Evolutionary conservation across 2,888 invertebrate species (phyloP), one percentile per base, ranked within the genome.

Genomic region (Cataglyphis rosenhaueri): DNA sequence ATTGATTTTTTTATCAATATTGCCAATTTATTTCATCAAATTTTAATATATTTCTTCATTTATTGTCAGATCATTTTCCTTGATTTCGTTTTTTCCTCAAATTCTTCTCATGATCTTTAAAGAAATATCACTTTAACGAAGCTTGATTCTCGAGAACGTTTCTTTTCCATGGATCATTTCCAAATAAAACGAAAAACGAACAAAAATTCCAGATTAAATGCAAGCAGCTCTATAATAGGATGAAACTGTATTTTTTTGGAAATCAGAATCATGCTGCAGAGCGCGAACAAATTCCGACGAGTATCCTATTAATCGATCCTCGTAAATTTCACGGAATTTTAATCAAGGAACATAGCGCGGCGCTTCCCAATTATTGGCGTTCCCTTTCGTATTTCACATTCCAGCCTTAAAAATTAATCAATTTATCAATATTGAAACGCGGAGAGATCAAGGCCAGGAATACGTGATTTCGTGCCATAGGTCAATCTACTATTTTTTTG

Each of bases 281-380:
- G 12, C 57, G 35, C 41, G 29, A 38, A 57, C 38, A 18, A 18
- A 55, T 44, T 78, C 38, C 59, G 29, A 70, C n/a, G 64, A 83
- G 62, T 57, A 66, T 15, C 38, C 83, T 62, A 83, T 76, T 65
- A 68, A 85, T 88, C 79, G 78, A 81, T 74, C 32, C 66, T 15
- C 25, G 29, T 57, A 66, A 25, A 21, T 25, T 32, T 52, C 35
- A 81, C n/a, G 52, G 75, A 86, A 88, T 88, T 86, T 88, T 86
- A 88, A 88, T 88, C 82, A 86, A 82, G 59, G 61, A 79, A 86
- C 61, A 83, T 70, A 29, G 21, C 62, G 4, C 38, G 52, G 38
- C 44, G 76, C 78, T 52, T 8, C 52, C 52, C 82, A 88, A 88
- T 86, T 88, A 88, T 81, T 70, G 82, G 55, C 21, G 59, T 21